Conservation (phyloP, 2,888 invertebrate genomes). For the Aphodius sticticus region DNA sequence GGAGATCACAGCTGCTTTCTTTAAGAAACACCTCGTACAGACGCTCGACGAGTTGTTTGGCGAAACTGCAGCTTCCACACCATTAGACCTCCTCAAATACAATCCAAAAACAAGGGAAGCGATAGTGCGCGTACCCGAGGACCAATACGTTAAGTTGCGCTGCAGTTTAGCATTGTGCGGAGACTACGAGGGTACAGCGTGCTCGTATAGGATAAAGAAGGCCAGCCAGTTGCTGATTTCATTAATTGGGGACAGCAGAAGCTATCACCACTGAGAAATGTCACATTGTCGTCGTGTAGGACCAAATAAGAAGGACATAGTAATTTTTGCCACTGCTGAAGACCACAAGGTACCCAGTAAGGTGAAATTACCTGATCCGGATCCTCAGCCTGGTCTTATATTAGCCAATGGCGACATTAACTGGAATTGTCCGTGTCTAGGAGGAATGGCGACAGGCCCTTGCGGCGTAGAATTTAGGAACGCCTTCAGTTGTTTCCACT, state of each 20-base stretch:
- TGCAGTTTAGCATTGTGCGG: slow-evolving; percentile 66
- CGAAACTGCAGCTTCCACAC: slow-evolving; percentile 63
- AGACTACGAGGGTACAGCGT: slow-evolving; percentile 61
- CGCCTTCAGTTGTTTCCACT: slow-evolving; percentile 95
- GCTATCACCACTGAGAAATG: slow-evolving; percentile 58
- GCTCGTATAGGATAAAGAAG: slow-evolving; percentile 65
- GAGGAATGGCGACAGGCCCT: slow-evolving; percentile 97
- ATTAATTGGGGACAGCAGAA: slow-evolving; percentile 57
- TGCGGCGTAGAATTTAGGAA: slow-evolving; percentile 93
- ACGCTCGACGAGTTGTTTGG: slow-evolving; percentile 66
- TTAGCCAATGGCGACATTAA: slow-evolving; percentile 89
- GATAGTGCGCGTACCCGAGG: slow-evolving; percentile 64
- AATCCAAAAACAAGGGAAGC: slow-evolving; percentile 59
- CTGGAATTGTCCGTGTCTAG: slow-evolving; percentile 97
- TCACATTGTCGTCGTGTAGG: slow-evolving; percentile 61
- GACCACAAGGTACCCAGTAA: slow-evolving; percentile 79
- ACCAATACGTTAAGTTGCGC: slow-evolving; percentile 65
- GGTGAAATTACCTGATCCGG: slow-evolving; percentile 74
- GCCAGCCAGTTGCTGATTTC: slow-evolving; percentile 60
- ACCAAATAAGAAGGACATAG: slow-evolving; percentile 76
- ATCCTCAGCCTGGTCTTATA: slow-evolving; percentile 82
- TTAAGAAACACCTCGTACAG: slow-evolving; percentile 66
- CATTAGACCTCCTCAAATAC: slow-evolving; percentile 68
- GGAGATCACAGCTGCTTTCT: slow-evolving; percentile 61
- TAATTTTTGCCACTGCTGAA: slow-evolving; percentile 83